Evolutionary conservation across 2,797 vertebrate species (phyloP).

Genomic region (Ambastaia sidthimunki): DNA sequence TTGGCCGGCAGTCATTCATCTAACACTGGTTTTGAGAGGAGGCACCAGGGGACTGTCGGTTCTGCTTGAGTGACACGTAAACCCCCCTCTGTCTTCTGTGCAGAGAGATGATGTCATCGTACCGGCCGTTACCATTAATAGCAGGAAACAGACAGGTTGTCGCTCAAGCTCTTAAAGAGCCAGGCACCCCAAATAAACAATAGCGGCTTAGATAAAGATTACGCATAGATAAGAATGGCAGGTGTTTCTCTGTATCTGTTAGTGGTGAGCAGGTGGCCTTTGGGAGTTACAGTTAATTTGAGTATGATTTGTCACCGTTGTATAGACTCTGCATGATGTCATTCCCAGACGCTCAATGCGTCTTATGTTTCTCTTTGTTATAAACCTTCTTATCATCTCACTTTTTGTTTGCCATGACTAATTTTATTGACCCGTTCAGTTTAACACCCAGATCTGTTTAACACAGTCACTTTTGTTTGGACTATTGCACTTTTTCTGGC

Average conservation of each 20-base stretch:
- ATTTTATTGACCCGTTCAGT: constrained; percentile 55
- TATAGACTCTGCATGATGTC: constrained; percentile 52
- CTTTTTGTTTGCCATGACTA: constrained; percentile 59
- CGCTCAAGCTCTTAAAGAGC: constrained; percentile 74
- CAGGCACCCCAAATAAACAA: constrained; percentile 52
- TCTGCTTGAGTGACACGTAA: constrained; percentile 57
- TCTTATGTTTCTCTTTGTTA: constrained; percentile 48
- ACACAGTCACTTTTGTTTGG: constrained; percentile 32
- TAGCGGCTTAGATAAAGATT: constrained; percentile 2
- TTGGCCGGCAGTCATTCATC: constrained; percentile 48
- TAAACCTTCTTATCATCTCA: constrained; percentile 57
- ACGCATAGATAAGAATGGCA: constrained; percentile 34
- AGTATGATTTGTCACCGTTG: constrained; percentile 32
- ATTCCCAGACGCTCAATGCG: constrained; percentile 29
- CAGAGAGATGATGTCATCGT: constrained; percentile 78
- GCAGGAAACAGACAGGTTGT: constrained; percentile 75
- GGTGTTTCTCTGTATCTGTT: constrained; percentile 52
- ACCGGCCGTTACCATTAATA: constrained; percentile 74
- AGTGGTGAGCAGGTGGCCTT: constrained; percentile 17
- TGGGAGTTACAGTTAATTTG: constrained; percentile 41
- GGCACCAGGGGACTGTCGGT: constrained; percentile 36
- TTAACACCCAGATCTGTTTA: constrained; percentile 29
- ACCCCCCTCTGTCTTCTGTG: constrained; percentile 50
- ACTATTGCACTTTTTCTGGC: constrained; percentile 60
- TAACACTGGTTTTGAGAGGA: constrained; percentile 29